Evolutionary conservation across 35 echinoderm and acorn worm genomes (phyloP).

Genomic region (Strongylocentrotus purpuratus): DNA sequence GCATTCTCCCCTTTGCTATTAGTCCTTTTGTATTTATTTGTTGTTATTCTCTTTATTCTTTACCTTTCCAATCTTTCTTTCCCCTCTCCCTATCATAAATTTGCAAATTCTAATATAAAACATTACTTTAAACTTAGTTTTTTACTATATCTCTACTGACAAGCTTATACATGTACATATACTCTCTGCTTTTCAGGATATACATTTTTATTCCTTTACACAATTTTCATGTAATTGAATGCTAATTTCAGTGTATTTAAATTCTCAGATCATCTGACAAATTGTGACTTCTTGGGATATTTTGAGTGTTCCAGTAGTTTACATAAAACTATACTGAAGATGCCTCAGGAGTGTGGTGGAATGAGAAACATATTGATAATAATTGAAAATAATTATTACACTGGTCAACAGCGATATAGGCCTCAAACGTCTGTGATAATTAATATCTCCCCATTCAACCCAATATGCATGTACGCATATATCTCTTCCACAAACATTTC

Average conservation of each 20-base stretch:
- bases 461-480: not conserved
- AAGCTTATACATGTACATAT: too few relatives aligned
- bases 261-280: too few relatives aligned
- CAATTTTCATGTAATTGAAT: too few relatives aligned
- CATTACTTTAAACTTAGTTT: too few relatives aligned
- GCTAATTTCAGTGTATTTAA: too few relatives aligned
- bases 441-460: slow-evolving; percentile 4
- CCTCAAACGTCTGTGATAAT: not conserved
- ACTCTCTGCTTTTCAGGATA: too few relatives aligned
- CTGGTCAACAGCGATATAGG: not conserved
- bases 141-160: too few relatives aligned
- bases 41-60: not conserved
- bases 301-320: not conserved
- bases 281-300: too few relatives aligned
- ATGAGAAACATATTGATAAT: not conserved
- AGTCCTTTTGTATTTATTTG: too few relatives aligned
- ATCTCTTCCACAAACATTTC: slow-evolving; percentile 43
- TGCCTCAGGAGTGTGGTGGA: not conserved
- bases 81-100: not conserved
- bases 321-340: not conserved
- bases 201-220: too few relatives aligned
- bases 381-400: slow-evolving; percentile 10
- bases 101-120: too few relatives aligned
- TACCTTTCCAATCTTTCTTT: not conserved
- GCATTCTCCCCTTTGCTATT: not conserved